Evolutionary conservation across 2,797 vertebrate genomes (phyloP), one percentile per base, ranked within the genome.

Genomic region (Phataginus tricuspis): DNA sequence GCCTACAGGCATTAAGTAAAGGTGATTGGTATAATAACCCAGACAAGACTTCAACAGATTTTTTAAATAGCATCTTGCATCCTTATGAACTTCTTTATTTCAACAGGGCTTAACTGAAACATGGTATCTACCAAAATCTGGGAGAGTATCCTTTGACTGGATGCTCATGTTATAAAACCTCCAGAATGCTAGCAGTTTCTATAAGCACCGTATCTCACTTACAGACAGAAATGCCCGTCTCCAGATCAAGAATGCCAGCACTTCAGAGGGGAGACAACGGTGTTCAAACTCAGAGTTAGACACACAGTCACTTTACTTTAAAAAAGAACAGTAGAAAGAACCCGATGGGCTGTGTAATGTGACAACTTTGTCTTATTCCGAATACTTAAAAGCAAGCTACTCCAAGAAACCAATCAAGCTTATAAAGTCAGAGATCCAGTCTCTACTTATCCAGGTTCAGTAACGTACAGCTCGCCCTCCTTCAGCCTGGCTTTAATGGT

Each of bases 311-410:
- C n/a, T 92, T 72, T 53, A 34, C 19, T 78, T 8, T 37, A 68
- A 84, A 91, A 78, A 68, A 63, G 29, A 59, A 91, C 13, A 53
- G n/a, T 1, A 87, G 53, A 49, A 95, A 93, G 42, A 88, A 83
- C 23, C 61, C 21, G 39, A 61, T 5, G 59, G 59, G 39, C 83
- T 94, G 25, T 45, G 10, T 21, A 80, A 57, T 5, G 12, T 39
- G 39, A 78, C 23, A 69, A n/a, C 42, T 51, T 90, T 93, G 80
- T 90, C 61, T 93, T 93, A 72, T 39, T 90, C 72, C 37, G 53
- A 34, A 66, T 42, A 84, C 77, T 78, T 37, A 59, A 91, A 82
- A 83, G 27, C 12, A 14, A 55, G 61, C 57, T 57, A 29, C 27
- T 45, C 45, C 3, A 77, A 95, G 72, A 80, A 77, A 92, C 25